These are phyloP conservation scores for Pterobdella sp. DNA, from an alignment of 2,888 invertebrate genomes.

Conservation along the genomic window DNA sequence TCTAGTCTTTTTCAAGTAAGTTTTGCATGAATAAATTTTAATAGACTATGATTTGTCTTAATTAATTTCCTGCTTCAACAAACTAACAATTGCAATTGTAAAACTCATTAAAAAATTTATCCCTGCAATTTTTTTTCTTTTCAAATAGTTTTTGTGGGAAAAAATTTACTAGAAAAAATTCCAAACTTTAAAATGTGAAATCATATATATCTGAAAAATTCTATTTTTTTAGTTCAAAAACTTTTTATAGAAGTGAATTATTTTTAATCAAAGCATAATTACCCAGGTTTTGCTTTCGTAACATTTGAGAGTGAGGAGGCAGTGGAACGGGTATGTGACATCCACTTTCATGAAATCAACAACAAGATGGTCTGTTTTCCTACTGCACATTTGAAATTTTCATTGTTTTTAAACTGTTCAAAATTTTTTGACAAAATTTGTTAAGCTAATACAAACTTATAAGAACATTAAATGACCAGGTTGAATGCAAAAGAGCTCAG, in stretches of 20 bases:
- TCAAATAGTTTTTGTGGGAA: neutral
- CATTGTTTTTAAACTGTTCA: constrained; percentile 6
- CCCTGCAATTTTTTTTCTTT: neutral
- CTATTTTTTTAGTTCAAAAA: no score
- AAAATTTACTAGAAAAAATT: no score
- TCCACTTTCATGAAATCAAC: constrained; percentile 99
- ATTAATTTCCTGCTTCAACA: neutral
- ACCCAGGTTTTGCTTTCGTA: constrained; percentile 95
- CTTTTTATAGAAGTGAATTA: no score
- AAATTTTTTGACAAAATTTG: neutral
- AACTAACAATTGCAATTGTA: neutral
- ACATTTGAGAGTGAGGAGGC: constrained; percentile 99
- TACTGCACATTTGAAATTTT: neutral
- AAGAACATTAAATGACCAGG: constrained; percentile 23
- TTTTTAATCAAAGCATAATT: no score
- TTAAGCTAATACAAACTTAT: neutral
- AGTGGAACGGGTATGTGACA: constrained; percentile 99
- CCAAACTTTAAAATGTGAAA: no score
- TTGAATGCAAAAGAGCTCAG: constrained; percentile 30
- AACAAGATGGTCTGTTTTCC: constrained; percentile 90
- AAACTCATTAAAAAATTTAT: neutral
- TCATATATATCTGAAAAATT: no score
- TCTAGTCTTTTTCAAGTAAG: no score
- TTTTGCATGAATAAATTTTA: neutral
- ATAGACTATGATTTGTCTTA: neutral